phyloP scores from a whole-genome alignment of 2,888 invertebrate genomes.

The Alviniconcha strummeri region DNA sequence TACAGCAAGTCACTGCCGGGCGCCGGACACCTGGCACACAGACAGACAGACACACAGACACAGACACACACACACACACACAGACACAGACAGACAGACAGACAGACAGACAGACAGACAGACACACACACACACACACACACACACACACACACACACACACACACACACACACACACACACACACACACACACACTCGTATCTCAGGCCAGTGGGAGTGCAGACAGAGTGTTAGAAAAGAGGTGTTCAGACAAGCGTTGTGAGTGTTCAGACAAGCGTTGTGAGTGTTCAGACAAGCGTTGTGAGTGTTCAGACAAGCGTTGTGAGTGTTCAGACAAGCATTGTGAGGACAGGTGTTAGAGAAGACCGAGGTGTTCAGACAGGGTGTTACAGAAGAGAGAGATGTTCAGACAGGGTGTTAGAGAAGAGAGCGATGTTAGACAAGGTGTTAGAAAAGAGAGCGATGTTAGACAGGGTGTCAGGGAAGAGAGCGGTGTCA shows the following conservation, averaged over 20 bases:
- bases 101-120: neutral
- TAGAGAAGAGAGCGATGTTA: no score
- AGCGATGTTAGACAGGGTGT: no score
- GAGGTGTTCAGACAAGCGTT: neutral
- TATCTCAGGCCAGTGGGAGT: neutral
- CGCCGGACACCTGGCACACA: constrained; percentile 10
- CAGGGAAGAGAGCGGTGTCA: no score
- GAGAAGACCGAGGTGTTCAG: no score
- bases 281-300: neutral
- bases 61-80: constrained; percentile 9
- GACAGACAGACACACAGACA: neutral
- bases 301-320: no score
- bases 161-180: neutral
- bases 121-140: neutral
- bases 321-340: no score
- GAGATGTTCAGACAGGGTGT: no score
- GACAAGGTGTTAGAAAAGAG: no score
- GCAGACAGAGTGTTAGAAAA: no score
- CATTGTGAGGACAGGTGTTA: no score
- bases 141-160: neutral
- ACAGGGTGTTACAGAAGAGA: no score
- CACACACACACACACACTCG: neutral
- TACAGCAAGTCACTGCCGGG: neutral
- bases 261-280: neutral
- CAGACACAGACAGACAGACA: neutral